Conservation (phyloP, 2,113 vertebrate genomes). For the Neodontobutis hainanensis region DNA sequence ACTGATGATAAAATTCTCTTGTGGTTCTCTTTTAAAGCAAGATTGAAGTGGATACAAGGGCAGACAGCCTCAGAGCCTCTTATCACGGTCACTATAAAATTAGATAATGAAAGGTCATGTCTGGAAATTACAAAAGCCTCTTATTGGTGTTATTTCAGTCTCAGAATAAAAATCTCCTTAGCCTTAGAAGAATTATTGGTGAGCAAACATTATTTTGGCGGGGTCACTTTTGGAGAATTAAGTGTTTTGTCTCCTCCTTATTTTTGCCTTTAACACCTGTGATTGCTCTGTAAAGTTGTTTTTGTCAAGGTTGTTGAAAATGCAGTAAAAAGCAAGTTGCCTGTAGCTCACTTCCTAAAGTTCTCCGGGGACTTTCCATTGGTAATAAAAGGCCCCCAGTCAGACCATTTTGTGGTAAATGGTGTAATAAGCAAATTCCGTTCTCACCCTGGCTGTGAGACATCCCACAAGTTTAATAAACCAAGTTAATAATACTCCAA, state of each 20-base stretch:
- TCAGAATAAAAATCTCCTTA: not conserved
- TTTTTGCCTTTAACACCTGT: constrained; percentile 9
- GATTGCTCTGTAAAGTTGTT: constrained; percentile 7
- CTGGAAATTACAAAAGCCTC: constrained; percentile 28
- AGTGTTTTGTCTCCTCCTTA: not conserved
- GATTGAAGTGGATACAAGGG: constrained; percentile 25
- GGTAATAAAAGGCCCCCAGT: constrained; percentile 8
- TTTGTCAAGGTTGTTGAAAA: constrained; percentile 15
- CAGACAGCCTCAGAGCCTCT: constrained; percentile 22
- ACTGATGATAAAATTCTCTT: constrained; percentile 25
- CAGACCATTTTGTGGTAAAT: constrained; percentile 13
- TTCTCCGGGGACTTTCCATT: constrained; percentile 10
- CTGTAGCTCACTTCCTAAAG: not conserved
- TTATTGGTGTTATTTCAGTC: not conserved
- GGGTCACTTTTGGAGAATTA: not conserved
- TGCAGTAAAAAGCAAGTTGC: constrained; percentile 8
- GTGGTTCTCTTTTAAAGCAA: constrained; percentile 23
- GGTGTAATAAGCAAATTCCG: constrained; percentile 9
- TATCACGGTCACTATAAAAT: constrained; percentile 31
- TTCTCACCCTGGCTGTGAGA: not conserved
- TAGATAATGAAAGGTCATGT: constrained; percentile 25
- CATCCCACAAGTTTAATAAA: constrained; percentile 31
- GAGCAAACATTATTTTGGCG: not conserved
- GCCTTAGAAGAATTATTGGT: not conserved
- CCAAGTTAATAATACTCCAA: constrained; percentile 13